These are phyloP conservation scores for Eupleurogrammus muticus DNA, from an alignment of 2,797 vertebrate genomes.

Conservation along the genomic window DNA sequence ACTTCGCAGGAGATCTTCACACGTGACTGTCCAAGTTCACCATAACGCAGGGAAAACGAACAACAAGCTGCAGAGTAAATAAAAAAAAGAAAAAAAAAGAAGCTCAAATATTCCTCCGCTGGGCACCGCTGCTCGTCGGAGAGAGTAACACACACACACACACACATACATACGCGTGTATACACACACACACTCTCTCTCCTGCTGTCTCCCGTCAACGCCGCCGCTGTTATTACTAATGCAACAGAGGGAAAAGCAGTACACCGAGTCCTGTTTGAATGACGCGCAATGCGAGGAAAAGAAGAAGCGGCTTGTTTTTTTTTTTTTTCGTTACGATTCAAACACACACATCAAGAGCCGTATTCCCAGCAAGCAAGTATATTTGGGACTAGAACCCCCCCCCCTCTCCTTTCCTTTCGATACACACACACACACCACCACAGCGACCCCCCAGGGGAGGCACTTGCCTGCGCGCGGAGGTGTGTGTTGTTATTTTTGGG, in stretches of 20 bases:
- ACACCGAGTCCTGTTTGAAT: constrained; percentile 85
- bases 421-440: too few species aligned
- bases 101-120: constrained; percentile 84
- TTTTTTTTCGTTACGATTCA: constrained; percentile 77
- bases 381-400: constrained; percentile 84
- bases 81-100: constrained; percentile 50
- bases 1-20: constrained; percentile 57
- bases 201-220: constrained; percentile 81
- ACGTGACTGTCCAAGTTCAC: constrained; percentile 83
- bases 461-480: constrained; percentile 79
- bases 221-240: constrained; percentile 87
- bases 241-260: constrained; percentile 83
- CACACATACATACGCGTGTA: too few species aligned
- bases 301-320: constrained; percentile 82
- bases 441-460: constrained; percentile 67
- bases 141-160: constrained; percentile 74
- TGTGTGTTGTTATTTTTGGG: constrained; percentile 81
- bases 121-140: constrained; percentile 76
- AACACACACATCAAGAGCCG: constrained; percentile 85
- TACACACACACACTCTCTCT: constrained; percentile 78
- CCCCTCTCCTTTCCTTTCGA: constrained; percentile 28
- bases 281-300: constrained; percentile 85
- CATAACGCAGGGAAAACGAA: constrained; percentile 76
- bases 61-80: constrained; percentile 84
- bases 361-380: constrained; percentile 81